Evolutionary conservation across 1,140 invertebrate genomes (phyloP).

Genomic region (Triops cancriformis): DNA sequence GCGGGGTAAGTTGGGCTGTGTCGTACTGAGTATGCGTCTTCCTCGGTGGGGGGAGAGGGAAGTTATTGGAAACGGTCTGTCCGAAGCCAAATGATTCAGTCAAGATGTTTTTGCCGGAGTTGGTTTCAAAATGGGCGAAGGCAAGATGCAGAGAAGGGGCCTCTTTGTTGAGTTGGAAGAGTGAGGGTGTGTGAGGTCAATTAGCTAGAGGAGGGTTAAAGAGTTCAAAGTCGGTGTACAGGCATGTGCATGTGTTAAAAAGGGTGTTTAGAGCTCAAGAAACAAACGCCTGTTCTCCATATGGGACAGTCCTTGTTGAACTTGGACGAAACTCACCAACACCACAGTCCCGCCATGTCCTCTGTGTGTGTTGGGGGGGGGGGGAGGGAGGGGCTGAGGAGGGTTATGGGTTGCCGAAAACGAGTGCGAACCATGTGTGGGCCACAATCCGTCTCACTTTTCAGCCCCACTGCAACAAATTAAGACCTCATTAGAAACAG

Average conservation of each 20-base stretch:
- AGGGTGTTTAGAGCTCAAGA: not conserved
- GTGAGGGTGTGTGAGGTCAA: constrained; percentile 8
- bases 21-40: not conserved
- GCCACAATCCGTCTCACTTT: constrained; percentile 12
- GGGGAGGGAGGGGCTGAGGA: not conserved
- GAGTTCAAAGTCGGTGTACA: not conserved
- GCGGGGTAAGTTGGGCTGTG: not conserved
- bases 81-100: not conserved
- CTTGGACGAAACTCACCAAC: too few species aligned
- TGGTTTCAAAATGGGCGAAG: not conserved
- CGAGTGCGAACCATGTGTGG: constrained; percentile 12
- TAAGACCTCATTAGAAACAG: constrained; percentile 14
- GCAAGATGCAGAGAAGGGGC: not conserved
- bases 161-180: constrained; percentile 1
- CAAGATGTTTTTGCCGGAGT: not conserved
- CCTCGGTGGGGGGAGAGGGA: not conserved
- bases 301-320: not conserved
- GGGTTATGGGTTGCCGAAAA: not conserved
- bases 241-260: not conserved
- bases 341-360: too few species aligned
- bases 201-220: constrained; percentile 4
- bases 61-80: not conserved
- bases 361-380: not conserved
- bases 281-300: not conserved
- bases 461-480: constrained; percentile 12